Conservation (phyloP, 1,140 invertebrate species). For the Wiebesia pumilae region DNA sequence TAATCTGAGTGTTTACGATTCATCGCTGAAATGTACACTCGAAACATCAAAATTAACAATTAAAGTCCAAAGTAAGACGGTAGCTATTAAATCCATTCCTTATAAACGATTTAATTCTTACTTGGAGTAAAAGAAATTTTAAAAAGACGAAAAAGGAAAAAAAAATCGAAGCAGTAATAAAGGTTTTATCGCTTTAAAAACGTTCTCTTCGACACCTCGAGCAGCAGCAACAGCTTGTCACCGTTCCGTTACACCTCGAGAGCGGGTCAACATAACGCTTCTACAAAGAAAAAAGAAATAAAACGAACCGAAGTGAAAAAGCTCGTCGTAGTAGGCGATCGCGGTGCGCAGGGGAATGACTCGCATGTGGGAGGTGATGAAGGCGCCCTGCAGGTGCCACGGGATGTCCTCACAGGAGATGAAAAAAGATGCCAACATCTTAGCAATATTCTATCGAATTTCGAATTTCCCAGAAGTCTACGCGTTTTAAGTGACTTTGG, state of each 20-base stretch:
- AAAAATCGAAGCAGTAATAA: not conserved
- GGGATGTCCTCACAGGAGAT: conserved; percentile 17
- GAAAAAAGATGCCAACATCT: not conserved
- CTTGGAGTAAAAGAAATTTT: not conserved
- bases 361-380: not conserved
- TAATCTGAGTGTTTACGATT: not conserved
- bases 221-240: not conserved
- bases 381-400: conserved; percentile 11
- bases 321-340: not conserved
- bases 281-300: not conserved
- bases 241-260: not conserved
- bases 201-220: not conserved
- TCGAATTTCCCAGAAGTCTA: not conserved
- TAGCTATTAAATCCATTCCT: not conserved
- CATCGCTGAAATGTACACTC: not conserved
- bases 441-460: conserved; percentile 45
- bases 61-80: not conserved
- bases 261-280: not conserved
- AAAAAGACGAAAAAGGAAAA: not conserved
- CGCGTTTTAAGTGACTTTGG: not conserved
- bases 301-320: not conserved
- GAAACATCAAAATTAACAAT: conserved; percentile 4
- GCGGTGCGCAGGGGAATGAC: not conserved
- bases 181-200: not conserved
- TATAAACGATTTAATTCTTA: not conserved